Base-by-base conservation (phyloP, 2,888 invertebrate genomes). In the Polia nebulosa region DNA sequence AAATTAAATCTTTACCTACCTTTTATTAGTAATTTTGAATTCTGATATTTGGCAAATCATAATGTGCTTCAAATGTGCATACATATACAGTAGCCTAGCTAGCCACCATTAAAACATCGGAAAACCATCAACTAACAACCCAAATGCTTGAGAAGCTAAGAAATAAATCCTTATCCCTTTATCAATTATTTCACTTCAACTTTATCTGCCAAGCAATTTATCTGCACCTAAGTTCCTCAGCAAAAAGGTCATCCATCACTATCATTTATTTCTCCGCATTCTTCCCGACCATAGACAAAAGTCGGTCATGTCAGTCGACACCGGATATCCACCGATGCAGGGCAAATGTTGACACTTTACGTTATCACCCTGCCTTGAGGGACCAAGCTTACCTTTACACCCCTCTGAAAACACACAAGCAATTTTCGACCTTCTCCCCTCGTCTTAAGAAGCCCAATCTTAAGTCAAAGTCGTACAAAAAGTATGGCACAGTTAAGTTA, bases 341-440 rank as follows among this genome's bases (percentile, higher is more conserved):
- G 85, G 85, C 85, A 81, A 88, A 88, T 93, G 92, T 94, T 94
- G 93, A 93, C 93, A 91, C 86, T 88, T 84, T 75, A 81, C 82
- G 84, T 92, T 93, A 92, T 89, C 94, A 88, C 89, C 86, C 88
- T 62, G 78, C 78, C 82, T 84, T 86, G 81, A 80, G 61, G 72
- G 62, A 61, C 81, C 78, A 76, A 60, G 59, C 45, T 52, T 68
- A 45, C 55, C 70, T 58, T 64, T 47, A 58, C 67, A 72, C 72
- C 47, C 34, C 55, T 57, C 39, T 51, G 1, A 29, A 51, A 41
- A 51, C 45, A 47, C 34, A 36, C 63, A 78, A 55, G 32, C 39
- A 13, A 81, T 55, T 76, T 57, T 60, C n/a, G 32, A 68, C 80
- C 70, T 67, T 87, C 83, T 68, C 5, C 0, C 17, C 6, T 6